Evolutionary conservation across 1,140 invertebrate species (phyloP).

Genomic region (Stegodyphus mimosarum): DNA sequence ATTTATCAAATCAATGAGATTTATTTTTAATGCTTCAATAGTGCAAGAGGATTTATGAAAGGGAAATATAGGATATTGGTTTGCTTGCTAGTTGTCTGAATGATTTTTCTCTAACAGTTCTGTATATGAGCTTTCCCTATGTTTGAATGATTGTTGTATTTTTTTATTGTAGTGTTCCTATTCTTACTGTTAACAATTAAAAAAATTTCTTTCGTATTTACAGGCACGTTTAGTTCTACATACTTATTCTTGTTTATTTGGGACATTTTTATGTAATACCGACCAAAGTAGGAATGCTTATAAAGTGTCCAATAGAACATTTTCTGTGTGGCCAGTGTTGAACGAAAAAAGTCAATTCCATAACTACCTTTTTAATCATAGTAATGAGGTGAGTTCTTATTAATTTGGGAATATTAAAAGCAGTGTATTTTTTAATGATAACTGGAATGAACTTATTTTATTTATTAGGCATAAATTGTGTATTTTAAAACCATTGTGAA

Average conservation of each 20-base stretch:
- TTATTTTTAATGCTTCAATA: too few relatives aligned
- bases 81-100: too few relatives aligned
- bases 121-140: too few relatives aligned
- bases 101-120: too few relatives aligned
- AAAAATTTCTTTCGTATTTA: constrained; percentile 64
- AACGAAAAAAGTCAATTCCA: constrained; percentile 76
- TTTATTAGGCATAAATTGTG: too few relatives aligned
- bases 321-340: constrained; percentile 82
- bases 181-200: neutral
- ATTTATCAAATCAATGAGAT: too few relatives aligned
- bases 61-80: too few relatives aligned
- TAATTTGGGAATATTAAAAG: neutral
- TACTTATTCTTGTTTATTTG: constrained; percentile 94
- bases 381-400: constrained; percentile 65
- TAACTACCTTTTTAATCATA: constrained; percentile 83
- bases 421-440: too few relatives aligned
- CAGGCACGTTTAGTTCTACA: constrained; percentile 95
- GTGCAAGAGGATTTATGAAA: too few relatives aligned
- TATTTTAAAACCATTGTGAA: too few relatives aligned
- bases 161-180: neutral
- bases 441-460: too few relatives aligned
- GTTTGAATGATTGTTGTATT: neutral
- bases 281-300: constrained; percentile 78
- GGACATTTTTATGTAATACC: constrained; percentile 95
- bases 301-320: constrained; percentile 78